These are phyloP conservation scores for Bombus pyrosoma DNA, from an alignment of 1,140 invertebrate genomes.

Conservation along the genomic window DNA sequence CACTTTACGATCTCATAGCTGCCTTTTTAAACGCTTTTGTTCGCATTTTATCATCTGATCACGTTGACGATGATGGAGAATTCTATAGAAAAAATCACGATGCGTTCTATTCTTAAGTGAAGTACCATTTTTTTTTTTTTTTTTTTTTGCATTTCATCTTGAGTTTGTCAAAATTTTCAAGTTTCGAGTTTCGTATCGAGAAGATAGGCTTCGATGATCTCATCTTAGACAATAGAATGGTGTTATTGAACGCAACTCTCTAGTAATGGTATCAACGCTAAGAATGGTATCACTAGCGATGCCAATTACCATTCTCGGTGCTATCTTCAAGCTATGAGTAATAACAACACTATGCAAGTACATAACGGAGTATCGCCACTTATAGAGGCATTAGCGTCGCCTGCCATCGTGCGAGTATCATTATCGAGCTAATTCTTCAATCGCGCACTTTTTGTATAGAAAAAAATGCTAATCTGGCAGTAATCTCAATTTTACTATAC, in stretches of 20 bases:
- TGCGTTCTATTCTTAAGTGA: background rate
- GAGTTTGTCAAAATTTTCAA: too few species aligned
- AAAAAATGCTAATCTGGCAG: too few species aligned
- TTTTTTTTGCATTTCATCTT: background rate
- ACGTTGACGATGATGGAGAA: background rate
- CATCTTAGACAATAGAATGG: background rate
- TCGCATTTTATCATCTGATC: background rate
- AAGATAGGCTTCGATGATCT: background rate
- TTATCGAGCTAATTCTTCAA: too few species aligned
- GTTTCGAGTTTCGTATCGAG: background rate
- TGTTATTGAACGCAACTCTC: background rate
- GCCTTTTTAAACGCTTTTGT: background rate
- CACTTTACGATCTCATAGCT: background rate
- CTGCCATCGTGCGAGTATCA: background rate
- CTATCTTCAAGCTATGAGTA: background rate
- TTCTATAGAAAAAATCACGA: background rate
- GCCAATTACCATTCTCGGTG: slow-evolving; percentile 8
- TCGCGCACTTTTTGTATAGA: too few species aligned
- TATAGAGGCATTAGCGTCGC: background rate
- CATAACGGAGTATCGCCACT: background rate
- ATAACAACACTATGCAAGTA: background rate
- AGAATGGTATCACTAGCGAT: background rate
- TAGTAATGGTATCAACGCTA: slow-evolving; percentile 2
- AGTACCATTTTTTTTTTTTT: background rate
- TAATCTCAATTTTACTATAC: too few species aligned